Base-by-base conservation (phyloP, 1,140 invertebrate species). In the Drusus annulatus region DNA sequence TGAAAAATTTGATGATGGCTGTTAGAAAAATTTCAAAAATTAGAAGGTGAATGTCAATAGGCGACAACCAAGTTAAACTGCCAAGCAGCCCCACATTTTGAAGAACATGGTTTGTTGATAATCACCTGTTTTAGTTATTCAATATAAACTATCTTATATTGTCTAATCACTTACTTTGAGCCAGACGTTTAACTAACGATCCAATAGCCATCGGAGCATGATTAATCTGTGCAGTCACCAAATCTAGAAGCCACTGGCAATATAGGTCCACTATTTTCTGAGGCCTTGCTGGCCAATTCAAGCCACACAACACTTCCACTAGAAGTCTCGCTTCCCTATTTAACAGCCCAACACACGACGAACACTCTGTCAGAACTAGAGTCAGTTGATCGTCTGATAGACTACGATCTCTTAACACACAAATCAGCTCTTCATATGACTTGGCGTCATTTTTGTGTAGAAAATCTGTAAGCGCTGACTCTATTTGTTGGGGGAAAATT, bases 181-280 rank as follows among this genome's bases (percentile, higher is more conserved):
- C 58, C 76, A 89, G 88, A 31, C 85, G 75, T 83, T 86, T 87
- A 7, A 90, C 82, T 51, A 90, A 82, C 31, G 84, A 84, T 45
- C 83, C 80, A 82, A 90, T 86, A 62, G 89, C 87, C 79, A 84
- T 83, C 5, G 87, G 86, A 78, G 86, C 86, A 76, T 90, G 88
- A 81, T 89, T 89, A 2, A 87, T 87, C 76, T 90, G 89, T 6
- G 89, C 88, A 0, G 89, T 89, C 0, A 90, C 86, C 17, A 90
- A 80, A 82, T 85, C 86, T 21, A 89, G 74, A 13, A 87, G 76
- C 85, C 89, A 89, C 76, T 82, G 86, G 23, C 84, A 85, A 79
- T 85, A 90, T 23, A 88, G 31, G 50, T 86, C 85, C 7, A 89
- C 85, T 6, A 88, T 78, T 65, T 86, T 85, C 13, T 86, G 84